Evolutionary conservation across 2,113 vertebrate species (phyloP).

Genomic region (Syngnathus typhle): DNA sequence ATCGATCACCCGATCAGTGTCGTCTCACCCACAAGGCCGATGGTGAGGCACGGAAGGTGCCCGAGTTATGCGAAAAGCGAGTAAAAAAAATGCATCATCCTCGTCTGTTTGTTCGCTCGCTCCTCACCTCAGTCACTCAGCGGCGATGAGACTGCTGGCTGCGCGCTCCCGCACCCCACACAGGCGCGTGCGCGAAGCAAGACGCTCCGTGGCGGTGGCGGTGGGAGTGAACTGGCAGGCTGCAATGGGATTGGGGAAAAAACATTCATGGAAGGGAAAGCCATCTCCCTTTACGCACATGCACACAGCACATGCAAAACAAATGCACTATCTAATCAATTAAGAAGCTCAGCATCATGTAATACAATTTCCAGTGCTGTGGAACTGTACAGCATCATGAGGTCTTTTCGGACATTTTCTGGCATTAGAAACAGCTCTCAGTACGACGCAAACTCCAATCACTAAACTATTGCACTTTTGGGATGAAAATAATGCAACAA

Average conservation of each 20-base stretch:
- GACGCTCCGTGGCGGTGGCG: constrained; percentile 47
- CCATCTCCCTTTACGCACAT: too few species aligned
- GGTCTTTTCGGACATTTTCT: neutral
- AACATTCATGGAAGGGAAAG: constrained; percentile 56
- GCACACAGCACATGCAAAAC: too few species aligned
- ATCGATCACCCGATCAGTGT: constrained; percentile 3
- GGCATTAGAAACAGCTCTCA: neutral
- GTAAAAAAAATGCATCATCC: neutral
- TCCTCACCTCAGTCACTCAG: neutral
- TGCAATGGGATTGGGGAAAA: constrained; percentile 49
- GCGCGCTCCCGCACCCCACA: constrained; percentile 47
- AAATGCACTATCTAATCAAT: neutral
- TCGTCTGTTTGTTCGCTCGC: neutral
- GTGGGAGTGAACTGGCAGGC: constrained; percentile 36
- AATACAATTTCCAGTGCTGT: neutral
- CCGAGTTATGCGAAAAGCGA: neutral
- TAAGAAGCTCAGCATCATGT: neutral
- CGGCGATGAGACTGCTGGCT: constrained; percentile 33
- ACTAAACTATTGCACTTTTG: neutral
- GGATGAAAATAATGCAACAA: neutral
- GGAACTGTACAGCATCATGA: neutral
- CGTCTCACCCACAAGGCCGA: neutral
- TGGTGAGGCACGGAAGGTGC: neutral
- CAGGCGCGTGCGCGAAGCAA: constrained; percentile 47
- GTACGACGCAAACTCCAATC: neutral